phyloP scores from a whole-genome alignment of 2,113 vertebrate genomes.

The Peromyscus californicus region DNA sequence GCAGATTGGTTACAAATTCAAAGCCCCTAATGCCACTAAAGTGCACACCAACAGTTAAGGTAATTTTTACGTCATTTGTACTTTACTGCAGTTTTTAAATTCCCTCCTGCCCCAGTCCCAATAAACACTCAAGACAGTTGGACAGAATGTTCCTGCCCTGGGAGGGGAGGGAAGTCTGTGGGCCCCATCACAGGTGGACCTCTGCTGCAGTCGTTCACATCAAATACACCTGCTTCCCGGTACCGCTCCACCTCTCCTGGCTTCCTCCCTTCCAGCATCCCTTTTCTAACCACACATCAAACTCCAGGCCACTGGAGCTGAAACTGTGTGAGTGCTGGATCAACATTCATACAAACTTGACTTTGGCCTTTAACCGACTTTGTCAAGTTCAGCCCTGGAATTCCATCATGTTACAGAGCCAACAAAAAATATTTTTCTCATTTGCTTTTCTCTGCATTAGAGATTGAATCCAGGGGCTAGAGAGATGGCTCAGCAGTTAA shows the following conservation, averaged over 20 bases:
- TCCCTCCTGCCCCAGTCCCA: neutral
- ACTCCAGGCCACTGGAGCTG: neutral
- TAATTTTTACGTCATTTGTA: neutral
- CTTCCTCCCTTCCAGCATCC: neutral
- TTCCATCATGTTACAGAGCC: neutral
- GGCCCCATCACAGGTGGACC: too few relatives aligned
- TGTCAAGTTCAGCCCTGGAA: neutral
- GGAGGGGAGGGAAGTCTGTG: neutral
- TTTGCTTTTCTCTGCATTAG: neutral
- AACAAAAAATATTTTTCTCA: neutral
- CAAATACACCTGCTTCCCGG: neutral
- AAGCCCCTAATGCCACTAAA: neutral
- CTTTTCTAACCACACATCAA: neutral
- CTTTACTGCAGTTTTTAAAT: neutral
- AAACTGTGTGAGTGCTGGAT: neutral
- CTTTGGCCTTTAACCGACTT: neutral
- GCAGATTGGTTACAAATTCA: neutral
- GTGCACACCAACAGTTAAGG: neutral
- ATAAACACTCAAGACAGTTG: neutral
- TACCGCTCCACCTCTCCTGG: neutral
- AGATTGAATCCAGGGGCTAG: neutral
- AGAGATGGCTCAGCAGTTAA: neutral
- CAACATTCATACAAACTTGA: neutral
- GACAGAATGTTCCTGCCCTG: neutral
- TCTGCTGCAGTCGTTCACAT: neutral